phyloP scores from a whole-genome alignment of 2,113 vertebrate genomes.

The Cyprinus carpio region DNA sequence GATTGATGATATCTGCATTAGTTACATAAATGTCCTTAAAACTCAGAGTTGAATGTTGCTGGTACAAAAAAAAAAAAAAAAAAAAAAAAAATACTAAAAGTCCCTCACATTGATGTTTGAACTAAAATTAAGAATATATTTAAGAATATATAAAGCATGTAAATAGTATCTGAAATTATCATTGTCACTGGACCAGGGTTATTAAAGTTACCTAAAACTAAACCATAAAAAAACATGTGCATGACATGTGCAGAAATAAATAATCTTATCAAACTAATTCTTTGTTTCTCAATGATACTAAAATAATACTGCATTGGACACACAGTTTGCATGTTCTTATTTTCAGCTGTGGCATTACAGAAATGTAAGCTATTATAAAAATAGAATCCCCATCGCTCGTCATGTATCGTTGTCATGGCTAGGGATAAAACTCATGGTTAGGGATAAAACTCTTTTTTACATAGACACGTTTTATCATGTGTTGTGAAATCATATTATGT shows the following conservation, averaged over 20 bases:
- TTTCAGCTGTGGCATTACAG: neutral
- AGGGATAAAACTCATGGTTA: neutral
- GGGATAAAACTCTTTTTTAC: no score
- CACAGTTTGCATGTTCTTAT: neutral
- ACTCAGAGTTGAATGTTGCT: no score
- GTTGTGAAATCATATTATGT: neutral
- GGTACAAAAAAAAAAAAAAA: no score
- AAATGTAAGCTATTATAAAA: neutral
- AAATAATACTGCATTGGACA: neutral
- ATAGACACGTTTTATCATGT: neutral
- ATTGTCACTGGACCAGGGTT: neutral
- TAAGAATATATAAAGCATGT: neutral
- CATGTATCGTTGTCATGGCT: neutral
- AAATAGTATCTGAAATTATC: neutral
- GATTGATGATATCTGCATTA: neutral
- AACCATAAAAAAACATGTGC: no score
- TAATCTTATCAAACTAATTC: no score
- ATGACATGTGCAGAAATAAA: no score
- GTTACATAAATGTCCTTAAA: no score
- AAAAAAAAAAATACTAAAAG: no score
- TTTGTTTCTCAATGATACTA: neutral
- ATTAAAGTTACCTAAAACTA: no score
- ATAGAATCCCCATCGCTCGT: no score
- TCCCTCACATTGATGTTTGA: neutral
- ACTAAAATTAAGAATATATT: neutral